A percentile compares a stretch with the other conserved stretches of the same genome.
Conservation (phyloP, 2,888 invertebrate species). For the Drosophila formosana region DNA sequence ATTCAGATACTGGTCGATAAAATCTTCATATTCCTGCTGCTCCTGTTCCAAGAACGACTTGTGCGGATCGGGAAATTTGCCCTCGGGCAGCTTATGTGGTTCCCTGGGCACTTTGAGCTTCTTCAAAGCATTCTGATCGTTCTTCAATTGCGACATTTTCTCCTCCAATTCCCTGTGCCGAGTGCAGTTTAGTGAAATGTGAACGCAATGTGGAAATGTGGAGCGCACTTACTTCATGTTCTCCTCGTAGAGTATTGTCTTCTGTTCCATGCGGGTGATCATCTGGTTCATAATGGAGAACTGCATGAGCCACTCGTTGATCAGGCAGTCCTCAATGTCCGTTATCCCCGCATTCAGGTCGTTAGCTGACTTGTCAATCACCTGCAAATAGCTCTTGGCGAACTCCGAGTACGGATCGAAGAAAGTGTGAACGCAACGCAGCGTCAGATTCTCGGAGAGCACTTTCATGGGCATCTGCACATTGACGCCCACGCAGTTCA, state of each 20-base stretch:
- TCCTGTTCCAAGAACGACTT: constrained; percentile 63
- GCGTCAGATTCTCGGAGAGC: constrained; percentile 69
- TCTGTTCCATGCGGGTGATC: constrained; percentile 53
- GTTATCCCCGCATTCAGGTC: constrained; percentile 53
- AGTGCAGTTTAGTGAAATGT: too few relatives aligned
- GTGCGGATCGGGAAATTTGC: constrained; percentile 71
- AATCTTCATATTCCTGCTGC: constrained; percentile 50
- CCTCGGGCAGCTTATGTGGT: constrained; percentile 49
- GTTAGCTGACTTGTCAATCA: constrained; percentile 1
- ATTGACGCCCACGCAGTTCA: constrained; percentile 53
- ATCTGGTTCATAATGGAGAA: constrained; percentile 62
- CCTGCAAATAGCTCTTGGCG: constrained; percentile 58
- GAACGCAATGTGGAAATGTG: not conserved
- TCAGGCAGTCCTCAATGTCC: constrained; percentile 66
- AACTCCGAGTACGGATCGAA: constrained; percentile 79
- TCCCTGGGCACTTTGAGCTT: constrained; percentile 38
- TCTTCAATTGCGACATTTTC: not conserved
- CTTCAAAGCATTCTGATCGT: not conserved
- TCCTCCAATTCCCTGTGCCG: constrained; percentile 2
- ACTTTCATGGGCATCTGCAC: constrained; percentile 75
- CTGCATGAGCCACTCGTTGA: constrained; percentile 73
- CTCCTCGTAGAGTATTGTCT: constrained; percentile 58
- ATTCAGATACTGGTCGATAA: constrained; percentile 52
- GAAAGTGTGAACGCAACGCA: constrained; percentile 75
- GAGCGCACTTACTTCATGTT: constrained; percentile 30